These are phyloP conservation scores for Chroicocephalus ridibundus DNA, from an alignment of 2,113 vertebrate genomes.

Conservation along the genomic window DNA sequence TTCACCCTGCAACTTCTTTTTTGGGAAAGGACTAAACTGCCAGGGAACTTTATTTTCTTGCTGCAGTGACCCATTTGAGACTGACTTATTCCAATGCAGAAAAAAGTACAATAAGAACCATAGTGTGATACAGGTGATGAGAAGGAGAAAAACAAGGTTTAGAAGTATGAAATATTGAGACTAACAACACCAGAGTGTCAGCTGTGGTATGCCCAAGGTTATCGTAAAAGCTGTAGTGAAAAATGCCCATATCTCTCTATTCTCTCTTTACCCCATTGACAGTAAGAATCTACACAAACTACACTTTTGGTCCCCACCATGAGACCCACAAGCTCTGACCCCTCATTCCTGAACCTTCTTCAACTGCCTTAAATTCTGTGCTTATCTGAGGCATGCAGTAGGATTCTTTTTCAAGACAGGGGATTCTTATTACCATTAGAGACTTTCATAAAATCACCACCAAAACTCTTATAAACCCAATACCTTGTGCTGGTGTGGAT, in stretches of 20 bases:
- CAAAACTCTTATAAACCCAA: background rate
- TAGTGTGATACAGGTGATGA: background rate
- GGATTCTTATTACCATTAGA: background rate
- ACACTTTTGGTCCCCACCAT: background rate
- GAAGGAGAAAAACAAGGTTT: background rate
- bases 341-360: background rate
- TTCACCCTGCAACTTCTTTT: background rate
- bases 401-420: background rate
- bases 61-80: background rate
- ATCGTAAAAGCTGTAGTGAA: background rate
- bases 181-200: background rate
- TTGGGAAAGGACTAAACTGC: background rate
- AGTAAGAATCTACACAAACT: background rate
- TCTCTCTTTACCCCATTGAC: background rate
- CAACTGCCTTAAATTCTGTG: background rate
- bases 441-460: background rate
- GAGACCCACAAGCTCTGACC: background rate
- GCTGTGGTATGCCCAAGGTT: background rate
- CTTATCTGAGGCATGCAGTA: background rate
- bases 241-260: background rate
- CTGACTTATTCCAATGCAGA: background rate
- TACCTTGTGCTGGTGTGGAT: conserved; percentile 35
- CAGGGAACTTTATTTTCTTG: background rate
- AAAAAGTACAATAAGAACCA: background rate
- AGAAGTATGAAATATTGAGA: background rate